These are phyloP conservation scores for Plecotus auritus DNA, from an alignment of 2,113 vertebrate species.

Conservation along the genomic window DNA sequence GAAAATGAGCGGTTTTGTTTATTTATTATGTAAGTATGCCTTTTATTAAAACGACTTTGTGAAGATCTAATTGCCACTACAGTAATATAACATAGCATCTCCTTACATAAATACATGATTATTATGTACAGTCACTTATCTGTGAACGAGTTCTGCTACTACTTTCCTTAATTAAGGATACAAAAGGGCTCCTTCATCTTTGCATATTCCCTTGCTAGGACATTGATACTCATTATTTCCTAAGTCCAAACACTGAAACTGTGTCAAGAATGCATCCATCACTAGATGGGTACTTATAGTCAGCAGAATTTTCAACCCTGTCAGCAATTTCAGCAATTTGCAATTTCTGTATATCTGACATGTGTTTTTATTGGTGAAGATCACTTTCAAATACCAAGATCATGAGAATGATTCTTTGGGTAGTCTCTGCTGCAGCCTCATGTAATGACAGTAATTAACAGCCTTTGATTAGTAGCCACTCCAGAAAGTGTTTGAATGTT, in stretches of 20 bases:
- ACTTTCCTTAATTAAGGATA: slow-evolving; percentile 98
- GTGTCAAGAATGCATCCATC: slow-evolving; percentile 99
- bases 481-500: slow-evolving; percentile 90
- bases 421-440: slow-evolving; percentile 86
- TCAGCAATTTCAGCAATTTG: slow-evolving; percentile 98
- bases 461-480: slow-evolving; percentile 89
- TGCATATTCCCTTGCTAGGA: slow-evolving; percentile 97
- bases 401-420: slow-evolving; percentile 92
- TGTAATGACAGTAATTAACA: slow-evolving; percentile 98
- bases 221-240: slow-evolving; percentile 99
- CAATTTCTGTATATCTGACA: slow-evolving; percentile 92
- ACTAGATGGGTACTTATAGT: slow-evolving; percentile 85
- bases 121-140: slow-evolving; percentile 96
- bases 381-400: slow-evolving; percentile 96
- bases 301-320: slow-evolving; percentile 89
- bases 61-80: slow-evolving; percentile 85
- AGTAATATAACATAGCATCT: slow-evolving; percentile 90
- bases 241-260: slow-evolving; percentile 99
- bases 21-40: slow-evolving; percentile 82
- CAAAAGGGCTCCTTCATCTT: slow-evolving; percentile 92
- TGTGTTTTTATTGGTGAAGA: slow-evolving; percentile 93
- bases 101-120: slow-evolving; percentile 97
- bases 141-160: slow-evolving; percentile 89
- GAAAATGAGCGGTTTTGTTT: slow-evolving; percentile 83
- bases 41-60: slow-evolving; percentile 85